phyloP scores from a whole-genome alignment of 2,113 vertebrate genomes.

The Nettapus auritus region DNA sequence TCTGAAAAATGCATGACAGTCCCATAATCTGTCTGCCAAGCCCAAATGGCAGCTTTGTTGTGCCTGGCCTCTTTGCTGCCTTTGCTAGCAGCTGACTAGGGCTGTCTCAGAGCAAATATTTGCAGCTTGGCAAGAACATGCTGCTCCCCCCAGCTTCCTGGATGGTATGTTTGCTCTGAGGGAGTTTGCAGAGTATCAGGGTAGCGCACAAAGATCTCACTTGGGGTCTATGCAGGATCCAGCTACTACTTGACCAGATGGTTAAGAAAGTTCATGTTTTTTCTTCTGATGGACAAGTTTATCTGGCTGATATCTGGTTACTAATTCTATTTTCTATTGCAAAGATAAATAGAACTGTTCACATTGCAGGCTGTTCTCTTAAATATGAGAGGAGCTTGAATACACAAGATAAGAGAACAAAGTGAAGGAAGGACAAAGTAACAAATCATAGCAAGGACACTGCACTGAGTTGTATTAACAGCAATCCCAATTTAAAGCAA shows the following conservation, averaged over 20 bases:
- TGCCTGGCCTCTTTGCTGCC: neutral
- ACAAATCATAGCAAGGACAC: neutral
- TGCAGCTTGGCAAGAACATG: slow-evolving; percentile 35
- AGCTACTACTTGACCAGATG: neutral
- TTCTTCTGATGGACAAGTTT: neutral
- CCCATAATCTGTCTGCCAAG: neutral
- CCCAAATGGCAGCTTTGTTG: neutral
- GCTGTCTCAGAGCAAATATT: slow-evolving; percentile 43
- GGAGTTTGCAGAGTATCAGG: neutral
- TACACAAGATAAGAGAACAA: slow-evolving; percentile 7
- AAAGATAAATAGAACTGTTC: slow-evolving; percentile 7
- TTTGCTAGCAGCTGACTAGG: neutral
- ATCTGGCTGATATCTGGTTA: neutral
- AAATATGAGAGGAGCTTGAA: neutral
- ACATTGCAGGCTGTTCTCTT: neutral
- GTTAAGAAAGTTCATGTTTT: neutral
- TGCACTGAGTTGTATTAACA: neutral
- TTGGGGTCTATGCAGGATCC: neutral
- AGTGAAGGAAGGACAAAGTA: neutral
- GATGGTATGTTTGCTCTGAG: slow-evolving; percentile 38
- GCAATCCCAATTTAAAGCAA: neutral
- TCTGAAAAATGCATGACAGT: slow-evolving; percentile 6
- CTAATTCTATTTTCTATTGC: neutral
- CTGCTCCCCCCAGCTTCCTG: neutral
- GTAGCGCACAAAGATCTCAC: slow-evolving; percentile 1